Percentiles rank a stretch among this genome's conserved stretches.
phyloP scores from a whole-genome alignment of 2,797 vertebrate genomes.

The Protonibea diacanthus region DNA sequence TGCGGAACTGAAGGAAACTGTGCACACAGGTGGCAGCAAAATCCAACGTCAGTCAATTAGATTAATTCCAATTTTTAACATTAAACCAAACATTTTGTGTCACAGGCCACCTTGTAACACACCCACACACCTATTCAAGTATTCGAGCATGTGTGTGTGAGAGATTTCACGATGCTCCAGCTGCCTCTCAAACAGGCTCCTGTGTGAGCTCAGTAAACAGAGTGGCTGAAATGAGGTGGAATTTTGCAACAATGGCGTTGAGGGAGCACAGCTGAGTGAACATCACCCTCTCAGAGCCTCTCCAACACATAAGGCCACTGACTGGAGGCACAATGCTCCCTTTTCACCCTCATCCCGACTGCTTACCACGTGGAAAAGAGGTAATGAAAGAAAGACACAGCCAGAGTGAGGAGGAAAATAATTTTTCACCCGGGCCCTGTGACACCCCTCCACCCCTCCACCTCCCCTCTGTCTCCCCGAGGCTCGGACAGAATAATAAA shows the following conservation, averaged over 20 bases:
- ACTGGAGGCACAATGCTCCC: slow-evolving; percentile 82
- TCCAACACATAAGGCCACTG: slow-evolving; percentile 79
- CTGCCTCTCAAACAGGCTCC: slow-evolving; percentile 35
- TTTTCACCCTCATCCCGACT: slow-evolving; percentile 74
- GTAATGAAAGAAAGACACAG: slow-evolving; percentile 68
- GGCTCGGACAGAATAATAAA: slow-evolving; percentile 66
- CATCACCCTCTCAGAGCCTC: slow-evolving; percentile 82
- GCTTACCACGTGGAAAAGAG: slow-evolving; percentile 80
- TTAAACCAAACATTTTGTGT: neutral
- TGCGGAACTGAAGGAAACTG: neutral
- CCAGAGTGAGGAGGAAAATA: slow-evolving; percentile 58
- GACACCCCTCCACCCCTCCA: slow-evolving; percentile 29
- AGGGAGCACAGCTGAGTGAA: slow-evolving; percentile 84
- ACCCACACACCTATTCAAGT: neutral
- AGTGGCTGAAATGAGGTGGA: slow-evolving; percentile 75
- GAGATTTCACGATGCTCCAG: neutral
- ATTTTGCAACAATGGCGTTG: slow-evolving; percentile 85
- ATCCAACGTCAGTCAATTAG: neutral
- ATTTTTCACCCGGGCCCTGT: slow-evolving; percentile 61
- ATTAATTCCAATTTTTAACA: neutral
- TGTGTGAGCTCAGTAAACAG: slow-evolving; percentile 72
- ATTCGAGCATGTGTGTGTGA: neutral
- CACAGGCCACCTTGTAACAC: neutral
- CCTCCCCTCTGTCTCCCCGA: slow-evolving; percentile 26
- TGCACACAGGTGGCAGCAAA: slow-evolving; percentile 7